phyloP scores from a whole-genome alignment of 2,888 invertebrate genomes.

The Drosophila recens region DNA sequence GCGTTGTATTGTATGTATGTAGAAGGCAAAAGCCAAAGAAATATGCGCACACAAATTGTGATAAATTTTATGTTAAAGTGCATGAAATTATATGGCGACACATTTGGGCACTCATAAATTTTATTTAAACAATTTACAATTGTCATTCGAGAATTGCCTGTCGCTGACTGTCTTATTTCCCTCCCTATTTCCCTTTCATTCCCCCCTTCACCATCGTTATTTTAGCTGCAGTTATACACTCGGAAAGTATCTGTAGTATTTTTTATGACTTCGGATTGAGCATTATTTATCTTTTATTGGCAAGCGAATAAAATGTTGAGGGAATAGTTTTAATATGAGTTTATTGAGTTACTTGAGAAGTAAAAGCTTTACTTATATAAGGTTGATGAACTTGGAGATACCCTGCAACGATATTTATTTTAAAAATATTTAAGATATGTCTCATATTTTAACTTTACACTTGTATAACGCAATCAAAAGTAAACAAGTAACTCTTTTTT shows the following conservation, averaged over 20 bases:
- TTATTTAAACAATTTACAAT: conserved; percentile 80
- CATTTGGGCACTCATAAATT: conserved; percentile 81
- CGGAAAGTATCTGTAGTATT: conserved; percentile 9
- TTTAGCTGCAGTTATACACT: conserved; percentile 22
- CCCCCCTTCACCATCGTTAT: background rate
- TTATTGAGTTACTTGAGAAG: conserved; percentile 5
- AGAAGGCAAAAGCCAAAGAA: conserved; percentile 57
- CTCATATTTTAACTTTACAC: background rate
- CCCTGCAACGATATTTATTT: background rate
- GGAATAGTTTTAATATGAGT: conserved; percentile 7
- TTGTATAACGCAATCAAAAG: background rate
- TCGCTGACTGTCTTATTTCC: conserved; percentile 27
- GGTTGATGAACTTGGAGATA: background rate
- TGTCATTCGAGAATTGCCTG: conserved; percentile 75
- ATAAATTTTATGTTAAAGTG: conserved; percentile 84
- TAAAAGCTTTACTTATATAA: background rate
- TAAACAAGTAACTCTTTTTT: background rate
- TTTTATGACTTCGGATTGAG: conserved; percentile 42
- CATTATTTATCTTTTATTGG: conserved; percentile 55
- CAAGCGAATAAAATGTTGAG: conserved; percentile 32
- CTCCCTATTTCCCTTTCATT: background rate
- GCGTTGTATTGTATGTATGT: conserved; percentile 14
- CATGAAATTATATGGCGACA: conserved; percentile 82
- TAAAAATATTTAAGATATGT: no score
- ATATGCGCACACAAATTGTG: conserved; percentile 82